Evolutionary conservation across 2,113 vertebrate genomes (phyloP), one percentile per base, ranked within the genome.

Genomic region (Cathartes aura): DNA sequence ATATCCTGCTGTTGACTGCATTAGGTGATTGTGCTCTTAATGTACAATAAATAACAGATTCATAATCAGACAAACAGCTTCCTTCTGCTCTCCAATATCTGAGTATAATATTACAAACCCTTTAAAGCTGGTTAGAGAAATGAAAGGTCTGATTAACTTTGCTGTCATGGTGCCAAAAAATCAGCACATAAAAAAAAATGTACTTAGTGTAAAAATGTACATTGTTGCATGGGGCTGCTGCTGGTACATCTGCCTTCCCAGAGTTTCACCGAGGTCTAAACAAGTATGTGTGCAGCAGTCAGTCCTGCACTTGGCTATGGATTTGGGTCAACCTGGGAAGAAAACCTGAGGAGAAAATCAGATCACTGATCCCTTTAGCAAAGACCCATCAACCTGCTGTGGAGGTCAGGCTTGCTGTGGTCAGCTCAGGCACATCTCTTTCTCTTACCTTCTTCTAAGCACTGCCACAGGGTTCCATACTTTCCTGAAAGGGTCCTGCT

Each of bases 71-170:
- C 64, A 92, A 97, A 96, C 32, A 87, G 68, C 91, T 96, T 94
- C 85, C 68, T 92, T 63, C 55, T 93, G 81, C 74, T 84, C 52
- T 83, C 70, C 55, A 81, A 34, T 89, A 93, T 91, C 67, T 55
- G 52, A 86, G 81, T 88, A 67, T 95, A 94, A 82, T 78, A 88
- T 96, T 97, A 97, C 95, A 97, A 94, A 96, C 93, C 89, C 90
- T 89, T 93, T 92, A 90, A 93, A 91, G 82, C 79, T 56, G 80
- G 71, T 92, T 73, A 89, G 58, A 94, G 59, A 80, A 95, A 94
- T 79, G 70, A 95, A 93, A 90, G 89, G 47, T 80, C 83, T 91
- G 91, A 96, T 94, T 94, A 95, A 91, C 56, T 85, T 59, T 36
- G 40, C 59, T 94, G 67, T 88, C 50, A 9, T 7, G 4, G 50